Percentiles rank a stretch among this genome's conserved stretches.
Conservation (phyloP, 2,888 invertebrate species). For the Ametastegia equiseti region DNA sequence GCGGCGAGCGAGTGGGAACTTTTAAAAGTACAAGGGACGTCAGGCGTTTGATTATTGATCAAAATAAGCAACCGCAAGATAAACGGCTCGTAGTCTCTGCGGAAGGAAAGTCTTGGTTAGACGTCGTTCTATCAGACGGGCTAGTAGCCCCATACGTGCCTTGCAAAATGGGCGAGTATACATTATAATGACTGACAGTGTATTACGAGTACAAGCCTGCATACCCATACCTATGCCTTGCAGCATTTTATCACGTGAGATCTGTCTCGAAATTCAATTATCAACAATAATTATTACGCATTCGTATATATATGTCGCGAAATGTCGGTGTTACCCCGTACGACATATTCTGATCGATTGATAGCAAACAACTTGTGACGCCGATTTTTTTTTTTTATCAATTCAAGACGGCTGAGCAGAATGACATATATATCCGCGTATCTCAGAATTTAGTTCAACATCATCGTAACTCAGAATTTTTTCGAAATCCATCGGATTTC, state of each 20-base stretch:
- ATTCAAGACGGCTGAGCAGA: too few relatives aligned
- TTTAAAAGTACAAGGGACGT: constrained; percentile 35
- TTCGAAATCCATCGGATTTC: too few relatives aligned
- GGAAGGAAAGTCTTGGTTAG: constrained; percentile 46
- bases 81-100: constrained; percentile 32
- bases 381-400: too few relatives aligned
- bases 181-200: constrained; percentile 40
- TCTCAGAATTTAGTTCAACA: too few relatives aligned
- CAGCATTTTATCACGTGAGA: not conserved
- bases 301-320: not conserved
- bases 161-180: constrained; percentile 33
- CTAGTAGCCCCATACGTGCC: constrained; percentile 14
- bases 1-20: constrained; percentile 6
- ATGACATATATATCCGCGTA: too few relatives aligned
- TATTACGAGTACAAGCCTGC: constrained; percentile 23
- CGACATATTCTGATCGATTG: not conserved
- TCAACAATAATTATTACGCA: constrained; percentile 20
- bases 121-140: constrained; percentile 14
- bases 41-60: constrained; percentile 33
- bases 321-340: not conserved
- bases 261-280: constrained; percentile 30
- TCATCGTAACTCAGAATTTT: too few relatives aligned
- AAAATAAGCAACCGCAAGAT: constrained; percentile 20
- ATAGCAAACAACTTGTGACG: not conserved
- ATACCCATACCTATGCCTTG: not conserved